Evolutionary conservation across 2,888 invertebrate species (phyloP).

Genomic region (Alloscopus bannaensis): DNA sequence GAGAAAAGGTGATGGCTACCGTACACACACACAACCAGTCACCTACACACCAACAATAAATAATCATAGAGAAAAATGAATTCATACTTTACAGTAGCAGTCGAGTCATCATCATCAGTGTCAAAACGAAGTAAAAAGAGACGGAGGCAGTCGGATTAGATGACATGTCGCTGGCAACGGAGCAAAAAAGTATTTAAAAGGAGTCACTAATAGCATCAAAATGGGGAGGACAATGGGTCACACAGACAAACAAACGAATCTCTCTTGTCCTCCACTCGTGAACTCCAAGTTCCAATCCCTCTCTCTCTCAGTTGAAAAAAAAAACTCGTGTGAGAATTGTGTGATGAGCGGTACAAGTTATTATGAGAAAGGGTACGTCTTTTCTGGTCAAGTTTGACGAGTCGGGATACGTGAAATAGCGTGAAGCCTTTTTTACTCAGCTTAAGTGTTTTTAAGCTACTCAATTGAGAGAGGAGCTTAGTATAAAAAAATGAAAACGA

Average conservation of each 20-base stretch:
- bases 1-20: neutral
- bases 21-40: neutral
- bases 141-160: constrained; percentile 49
- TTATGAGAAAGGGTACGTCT: neutral
- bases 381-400: neutral
- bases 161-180: constrained; percentile 29
- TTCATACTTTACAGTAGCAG: constrained; percentile 44
- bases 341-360: neutral
- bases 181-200: constrained; percentile 16
- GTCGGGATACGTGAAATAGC: too few relatives aligned
- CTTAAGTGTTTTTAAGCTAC: too few relatives aligned
- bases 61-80: too few relatives aligned
- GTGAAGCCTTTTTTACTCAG: too few relatives aligned
- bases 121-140: constrained; percentile 29
- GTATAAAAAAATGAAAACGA: too few relatives aligned
- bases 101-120: constrained; percentile 44
- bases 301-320: too few relatives aligned
- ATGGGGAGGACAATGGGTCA: constrained; percentile 1
- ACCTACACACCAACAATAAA: too few relatives aligned
- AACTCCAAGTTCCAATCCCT: neutral
- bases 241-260: neutral
- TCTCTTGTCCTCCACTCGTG: neutral
- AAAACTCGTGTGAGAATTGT: neutral
- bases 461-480: too few relatives aligned
- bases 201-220: constrained; percentile 29